Evolutionary conservation across 2,888 invertebrate genomes (phyloP).

Genomic region (Mythimna impura): DNA sequence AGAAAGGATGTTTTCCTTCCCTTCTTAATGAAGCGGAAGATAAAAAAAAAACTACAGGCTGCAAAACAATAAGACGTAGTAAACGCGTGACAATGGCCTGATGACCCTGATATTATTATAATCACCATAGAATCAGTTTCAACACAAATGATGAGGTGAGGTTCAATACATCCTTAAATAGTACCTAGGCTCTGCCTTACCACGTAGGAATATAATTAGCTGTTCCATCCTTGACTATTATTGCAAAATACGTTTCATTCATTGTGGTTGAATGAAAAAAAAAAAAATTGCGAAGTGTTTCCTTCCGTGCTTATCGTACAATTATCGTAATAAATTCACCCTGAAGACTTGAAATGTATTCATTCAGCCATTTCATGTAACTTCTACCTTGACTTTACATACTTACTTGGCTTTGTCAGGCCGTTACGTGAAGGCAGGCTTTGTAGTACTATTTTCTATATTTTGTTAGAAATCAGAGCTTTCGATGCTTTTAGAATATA

Average conservation of each 20-base stretch:
- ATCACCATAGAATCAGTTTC: slow-evolving; percentile 27
- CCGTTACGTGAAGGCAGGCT: background rate
- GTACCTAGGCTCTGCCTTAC: background rate
- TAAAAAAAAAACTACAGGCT: background rate
- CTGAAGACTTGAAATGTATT: slow-evolving; percentile 2
- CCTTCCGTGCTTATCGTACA: slow-evolving; percentile 28
- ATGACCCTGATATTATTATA: slow-evolving; percentile 1
- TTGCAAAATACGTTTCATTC: slow-evolving; percentile 37
- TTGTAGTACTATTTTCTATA: background rate
- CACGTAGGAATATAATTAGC: slow-evolving; percentile 16
- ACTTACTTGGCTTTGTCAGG: background rate
- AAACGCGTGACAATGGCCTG: slow-evolving; percentile 3
- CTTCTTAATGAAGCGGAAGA: background rate
- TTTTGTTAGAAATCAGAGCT: background rate
- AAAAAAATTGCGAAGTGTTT: slow-evolving; percentile 3
- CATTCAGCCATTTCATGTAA: background rate
- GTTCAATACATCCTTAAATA: slow-evolving; percentile 25
- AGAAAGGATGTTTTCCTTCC: background rate
- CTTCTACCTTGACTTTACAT: background rate
- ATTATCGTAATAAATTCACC: background rate
- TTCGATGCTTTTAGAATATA: background rate
- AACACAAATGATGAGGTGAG: slow-evolving; percentile 33
- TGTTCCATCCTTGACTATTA: slow-evolving; percentile 22
- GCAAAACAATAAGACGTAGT: slow-evolving; percentile 20
- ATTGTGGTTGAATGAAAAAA: slow-evolving; percentile 40